phyloP scores from a whole-genome alignment of 1,140 invertebrate genomes.

The Pantala flavescens region DNA sequence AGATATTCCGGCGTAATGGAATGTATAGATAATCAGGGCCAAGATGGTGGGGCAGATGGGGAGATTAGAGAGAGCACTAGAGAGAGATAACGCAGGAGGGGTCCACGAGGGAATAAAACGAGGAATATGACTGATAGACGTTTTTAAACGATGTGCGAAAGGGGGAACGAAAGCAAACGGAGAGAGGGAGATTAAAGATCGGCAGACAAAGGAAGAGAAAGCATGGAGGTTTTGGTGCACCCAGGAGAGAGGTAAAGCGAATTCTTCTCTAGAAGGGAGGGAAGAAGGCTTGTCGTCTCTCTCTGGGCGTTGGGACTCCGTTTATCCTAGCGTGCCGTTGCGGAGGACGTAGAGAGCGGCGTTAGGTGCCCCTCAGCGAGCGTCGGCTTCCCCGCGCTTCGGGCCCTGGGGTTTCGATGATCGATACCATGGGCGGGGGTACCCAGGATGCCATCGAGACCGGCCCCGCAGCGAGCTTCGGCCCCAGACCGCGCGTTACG shows the following conservation, averaged over 20 bases:
- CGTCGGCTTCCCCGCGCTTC: neutral
- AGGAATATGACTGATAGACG: neutral
- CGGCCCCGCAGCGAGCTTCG: neutral
- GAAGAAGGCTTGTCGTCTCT: neutral
- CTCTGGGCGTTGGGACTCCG: neutral
- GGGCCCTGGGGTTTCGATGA: slow-evolving; percentile 1
- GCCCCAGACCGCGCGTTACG: neutral
- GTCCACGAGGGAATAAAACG: neutral
- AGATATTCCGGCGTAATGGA: neutral
- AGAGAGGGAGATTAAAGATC: neutral
- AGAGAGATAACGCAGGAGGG: neutral
- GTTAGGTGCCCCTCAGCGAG: neutral
- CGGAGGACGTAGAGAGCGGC: neutral
- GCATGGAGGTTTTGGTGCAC: neutral
- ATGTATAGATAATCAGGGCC: neutral
- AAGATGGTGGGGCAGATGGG: neutral
- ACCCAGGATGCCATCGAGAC: neutral
- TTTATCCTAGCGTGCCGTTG: neutral
- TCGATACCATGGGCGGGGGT: neutral
- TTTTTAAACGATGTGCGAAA: neutral
- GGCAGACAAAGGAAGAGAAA: neutral
- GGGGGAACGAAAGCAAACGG: neutral
- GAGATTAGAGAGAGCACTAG: neutral
- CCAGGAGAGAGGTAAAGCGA: neutral
- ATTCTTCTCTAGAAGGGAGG: neutral